Evolutionary conservation across 1,140 invertebrate genomes (phyloP).

Genomic region (Notospermus geniculatus): DNA sequence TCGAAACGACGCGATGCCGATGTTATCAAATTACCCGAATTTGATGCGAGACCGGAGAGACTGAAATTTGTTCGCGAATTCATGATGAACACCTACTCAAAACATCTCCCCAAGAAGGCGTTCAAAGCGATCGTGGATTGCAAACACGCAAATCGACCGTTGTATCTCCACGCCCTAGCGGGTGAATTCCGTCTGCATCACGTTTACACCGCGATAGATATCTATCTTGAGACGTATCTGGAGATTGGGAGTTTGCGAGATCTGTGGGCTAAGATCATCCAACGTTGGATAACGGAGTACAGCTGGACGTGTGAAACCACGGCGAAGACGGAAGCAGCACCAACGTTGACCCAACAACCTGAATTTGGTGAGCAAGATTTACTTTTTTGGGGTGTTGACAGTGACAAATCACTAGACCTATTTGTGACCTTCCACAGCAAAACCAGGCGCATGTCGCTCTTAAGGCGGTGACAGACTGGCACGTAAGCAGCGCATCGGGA

Average conservation of each 20-base stretch:
- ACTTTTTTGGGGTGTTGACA: too few species aligned
- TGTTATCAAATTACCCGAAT: conserved; percentile 24
- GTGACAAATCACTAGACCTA: too few species aligned
- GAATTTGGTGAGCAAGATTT: not conserved
- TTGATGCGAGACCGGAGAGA: conserved; percentile 25
- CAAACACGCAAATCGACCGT: conserved; percentile 27
- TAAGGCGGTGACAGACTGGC: too few species aligned
- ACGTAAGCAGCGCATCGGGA: too few species aligned
- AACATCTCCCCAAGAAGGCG: conserved; percentile 22
- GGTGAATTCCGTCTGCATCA: conserved; percentile 35
- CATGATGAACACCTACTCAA: conserved; percentile 26
- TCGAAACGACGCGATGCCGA: conserved; percentile 31
- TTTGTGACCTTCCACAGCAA: too few species aligned
- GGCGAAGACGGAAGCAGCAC: conserved; percentile 15
- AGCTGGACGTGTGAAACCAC: conserved; percentile 30
- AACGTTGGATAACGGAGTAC: conserved; percentile 40
- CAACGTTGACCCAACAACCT: not conserved
- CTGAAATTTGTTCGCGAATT: conserved; percentile 27
- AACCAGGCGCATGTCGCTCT: too few species aligned
- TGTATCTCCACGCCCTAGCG: conserved; percentile 36
- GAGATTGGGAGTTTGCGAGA: conserved; percentile 29
- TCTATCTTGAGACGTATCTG: conserved; percentile 30
- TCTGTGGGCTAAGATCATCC: conserved; percentile 36
- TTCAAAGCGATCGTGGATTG: conserved; percentile 22
- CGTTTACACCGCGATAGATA: conserved; percentile 31